Evolutionary conservation across 2,113 vertebrate species (phyloP), one percentile per base, ranked within the genome.

Genomic region (Epinephelus moara): DNA sequence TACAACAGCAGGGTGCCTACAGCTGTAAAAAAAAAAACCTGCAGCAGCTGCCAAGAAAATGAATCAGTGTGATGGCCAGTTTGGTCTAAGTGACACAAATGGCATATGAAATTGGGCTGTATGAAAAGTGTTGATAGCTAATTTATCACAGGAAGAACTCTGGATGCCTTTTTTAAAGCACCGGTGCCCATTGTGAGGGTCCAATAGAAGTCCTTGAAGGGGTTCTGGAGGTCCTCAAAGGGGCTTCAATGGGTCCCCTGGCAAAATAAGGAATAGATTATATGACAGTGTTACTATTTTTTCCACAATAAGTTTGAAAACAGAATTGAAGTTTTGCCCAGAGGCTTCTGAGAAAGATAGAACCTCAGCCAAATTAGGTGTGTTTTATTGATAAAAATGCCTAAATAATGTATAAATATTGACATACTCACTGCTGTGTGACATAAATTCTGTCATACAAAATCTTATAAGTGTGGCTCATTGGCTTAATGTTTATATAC

Each of bases 61-160:
- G 73, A 86, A 82, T 87, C 49, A n/a, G 42, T 72, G 78, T 82
- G 84, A 81, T 81, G 85, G 87, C 74, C 70, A 78, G 85, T 88
- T 88, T 75, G 80, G 77, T 76, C 84, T 86, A 82, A 92, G 84
- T 89, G 87, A 89, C 91, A 80, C 84, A 91, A 91, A 92, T 87
- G 84, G 81, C 70, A 59, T 80, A 89, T 92, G 82, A 86, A 91
- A 88, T 84, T 89, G 86, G 88, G 45, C 79, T 61, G 73, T 47
- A 81, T 82, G 81, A 62, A 90, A 90, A 82, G 88, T 89, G 83
- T 81, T 66, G 63, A 2, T 60, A 70, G 83, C 84, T 90, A 62
- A 88, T 91, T 89, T 87, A 80, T 80, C 70, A 64, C 68, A 80
- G 81, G 80, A 87, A 84, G 27, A 81, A 81, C 12, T 63, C 33